Conservation (phyloP, 1,140 invertebrate genomes). For the Ceratina calcarata region DNA sequence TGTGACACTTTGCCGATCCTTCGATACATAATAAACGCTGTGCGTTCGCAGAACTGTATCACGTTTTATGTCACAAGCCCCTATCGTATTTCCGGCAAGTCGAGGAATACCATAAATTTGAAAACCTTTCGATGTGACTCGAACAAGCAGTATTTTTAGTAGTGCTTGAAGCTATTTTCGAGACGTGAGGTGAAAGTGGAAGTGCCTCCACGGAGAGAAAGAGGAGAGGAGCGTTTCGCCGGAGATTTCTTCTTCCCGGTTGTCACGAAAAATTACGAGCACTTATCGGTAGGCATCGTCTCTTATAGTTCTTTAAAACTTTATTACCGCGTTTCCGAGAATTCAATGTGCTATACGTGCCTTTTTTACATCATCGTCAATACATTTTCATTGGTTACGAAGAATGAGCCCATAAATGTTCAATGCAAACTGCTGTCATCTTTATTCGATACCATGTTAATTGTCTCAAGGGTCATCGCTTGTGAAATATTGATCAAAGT, state of each 20-base stretch:
- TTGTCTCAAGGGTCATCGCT: neutral
- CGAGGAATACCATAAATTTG: too few species aligned
- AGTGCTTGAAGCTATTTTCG: slow-evolving; percentile 34
- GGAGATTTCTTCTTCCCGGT: slow-evolving; percentile 28
- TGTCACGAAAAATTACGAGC: slow-evolving; percentile 7
- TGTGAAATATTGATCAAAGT: neutral
- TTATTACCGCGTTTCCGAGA: neutral
- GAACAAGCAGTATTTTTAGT: slow-evolving; percentile 24
- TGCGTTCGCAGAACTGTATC: neutral
- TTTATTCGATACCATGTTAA: neutral
- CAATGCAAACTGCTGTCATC: neutral
- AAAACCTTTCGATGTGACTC: neutral
- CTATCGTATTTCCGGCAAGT: too few species aligned
- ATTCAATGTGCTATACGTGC: neutral
- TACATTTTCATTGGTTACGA: neutral
- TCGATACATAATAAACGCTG: neutral
- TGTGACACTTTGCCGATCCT: neutral
- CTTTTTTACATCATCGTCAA: neutral
- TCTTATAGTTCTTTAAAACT: neutral
- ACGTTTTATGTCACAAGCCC: neutral
- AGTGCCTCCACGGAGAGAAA: slow-evolving; percentile 35
- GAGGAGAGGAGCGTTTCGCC: neutral
- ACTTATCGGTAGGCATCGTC: slow-evolving; percentile 11
- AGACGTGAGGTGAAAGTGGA: slow-evolving; percentile 46
- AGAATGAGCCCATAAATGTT: neutral